Evolutionary conservation across 2,888 invertebrate genomes (phyloP).

Genomic region (Drosophila kanekoi): DNA sequence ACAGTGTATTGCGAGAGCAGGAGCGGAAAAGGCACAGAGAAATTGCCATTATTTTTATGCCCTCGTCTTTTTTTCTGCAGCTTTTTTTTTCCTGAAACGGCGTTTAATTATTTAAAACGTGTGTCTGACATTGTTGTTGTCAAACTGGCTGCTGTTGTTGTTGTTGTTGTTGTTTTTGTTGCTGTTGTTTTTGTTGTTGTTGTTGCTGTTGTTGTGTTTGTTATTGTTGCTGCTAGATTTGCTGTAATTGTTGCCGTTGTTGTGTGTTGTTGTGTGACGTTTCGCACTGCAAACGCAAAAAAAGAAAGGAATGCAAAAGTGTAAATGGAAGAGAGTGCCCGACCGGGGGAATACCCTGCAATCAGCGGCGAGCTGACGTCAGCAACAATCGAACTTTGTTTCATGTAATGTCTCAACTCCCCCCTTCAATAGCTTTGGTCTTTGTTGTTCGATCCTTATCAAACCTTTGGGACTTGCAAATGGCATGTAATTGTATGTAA

Average conservation of each 20-base stretch:
- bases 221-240: slow-evolving; percentile 45
- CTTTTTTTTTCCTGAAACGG: slow-evolving; percentile 25
- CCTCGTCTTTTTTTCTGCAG: slow-evolving; percentile 28
- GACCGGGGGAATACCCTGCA: neutral
- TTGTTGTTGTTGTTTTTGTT: slow-evolving; percentile 54
- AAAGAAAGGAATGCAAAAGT: slow-evolving; percentile 1
- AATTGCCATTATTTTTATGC: slow-evolving; percentile 57
- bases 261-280: slow-evolving; percentile 69
- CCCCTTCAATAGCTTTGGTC: too few relatives aligned
- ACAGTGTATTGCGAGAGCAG: slow-evolving; percentile 4
- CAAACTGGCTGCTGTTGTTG: slow-evolving; percentile 38
- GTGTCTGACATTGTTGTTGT: slow-evolving; percentile 55
- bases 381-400: too few relatives aligned
- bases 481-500: too few relatives aligned
- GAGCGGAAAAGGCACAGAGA: neutral
- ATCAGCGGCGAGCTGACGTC: too few relatives aligned
- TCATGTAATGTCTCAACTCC: too few relatives aligned
- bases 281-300: slow-evolving; percentile 22
- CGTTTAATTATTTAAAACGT: slow-evolving; percentile 63
- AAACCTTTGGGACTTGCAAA: too few relatives aligned
- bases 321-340: neutral
- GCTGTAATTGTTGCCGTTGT: slow-evolving; percentile 50
- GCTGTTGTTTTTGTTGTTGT: slow-evolving; percentile 34
- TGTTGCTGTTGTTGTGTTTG: slow-evolving; percentile 40
- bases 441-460: too few relatives aligned